These are phyloP conservation scores for Scalopus aquaticus DNA, from an alignment of 2,113 vertebrate species.

Conservation along the genomic window DNA sequence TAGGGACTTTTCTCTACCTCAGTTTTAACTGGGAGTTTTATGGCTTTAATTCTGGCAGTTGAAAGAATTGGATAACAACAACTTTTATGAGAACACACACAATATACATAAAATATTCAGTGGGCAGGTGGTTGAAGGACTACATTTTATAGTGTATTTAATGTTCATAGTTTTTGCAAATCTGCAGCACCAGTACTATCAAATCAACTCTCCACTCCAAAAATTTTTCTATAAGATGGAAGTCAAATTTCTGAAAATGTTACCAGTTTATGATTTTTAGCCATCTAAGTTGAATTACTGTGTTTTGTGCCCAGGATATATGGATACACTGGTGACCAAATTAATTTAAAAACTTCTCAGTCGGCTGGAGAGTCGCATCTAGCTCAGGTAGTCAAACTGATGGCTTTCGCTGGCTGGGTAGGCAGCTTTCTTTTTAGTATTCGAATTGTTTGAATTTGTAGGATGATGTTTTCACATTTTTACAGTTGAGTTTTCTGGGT, in stretches of 20 bases:
- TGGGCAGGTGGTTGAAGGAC: background rate
- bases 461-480: conserved; percentile 41
- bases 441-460: conserved; percentile 38
- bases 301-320: background rate
- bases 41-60: conserved; percentile 67
- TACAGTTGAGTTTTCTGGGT: conserved; percentile 5
- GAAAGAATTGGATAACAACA: conserved; percentile 43
- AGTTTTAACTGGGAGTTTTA: conserved; percentile 67
- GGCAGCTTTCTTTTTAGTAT: conserved; percentile 1
- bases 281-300: background rate
- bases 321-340: conserved; percentile 9
- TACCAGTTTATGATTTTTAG: background rate
- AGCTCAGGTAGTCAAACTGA: background rate
- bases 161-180: conserved; percentile 35
- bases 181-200: background rate
- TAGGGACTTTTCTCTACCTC: conserved; percentile 69
- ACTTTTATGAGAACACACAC: conserved; percentile 52
- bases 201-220: background rate
- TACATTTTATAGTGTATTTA: background rate
- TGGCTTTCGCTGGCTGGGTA: background rate
- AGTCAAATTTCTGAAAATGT: conserved; percentile 44
- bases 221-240: conserved; percentile 36
- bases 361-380: conserved; percentile 14
- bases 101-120: conserved; percentile 38
- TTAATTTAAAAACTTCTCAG: conserved; percentile 52